Conservation (phyloP, 2,797 vertebrate genomes). For the Arnoldichthys spilopterus region DNA sequence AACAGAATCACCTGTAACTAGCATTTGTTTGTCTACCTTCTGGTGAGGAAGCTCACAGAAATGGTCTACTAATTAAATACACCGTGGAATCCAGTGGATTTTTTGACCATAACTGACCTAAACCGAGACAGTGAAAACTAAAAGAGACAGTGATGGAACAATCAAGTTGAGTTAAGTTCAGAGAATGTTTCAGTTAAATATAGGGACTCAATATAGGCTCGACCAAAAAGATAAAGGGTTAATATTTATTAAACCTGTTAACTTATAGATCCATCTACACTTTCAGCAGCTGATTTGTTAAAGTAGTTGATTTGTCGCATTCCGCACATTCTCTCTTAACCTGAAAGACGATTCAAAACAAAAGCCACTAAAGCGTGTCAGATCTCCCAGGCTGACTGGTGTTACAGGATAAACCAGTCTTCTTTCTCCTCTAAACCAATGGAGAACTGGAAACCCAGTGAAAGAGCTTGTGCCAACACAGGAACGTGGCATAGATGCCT, state of each 20-base stretch:
- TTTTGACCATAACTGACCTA: too few species aligned
- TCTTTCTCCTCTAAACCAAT: background rate
- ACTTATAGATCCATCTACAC: background rate
- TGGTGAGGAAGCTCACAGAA: too few species aligned
- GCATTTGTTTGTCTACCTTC: too few species aligned
- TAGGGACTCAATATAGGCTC: too few species aligned
- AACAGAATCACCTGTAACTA: too few species aligned
- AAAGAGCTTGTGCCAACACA: constrained; percentile 27
- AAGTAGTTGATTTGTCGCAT: constrained; percentile 38
- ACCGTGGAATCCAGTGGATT: too few species aligned
- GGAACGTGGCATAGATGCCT: constrained; percentile 50
- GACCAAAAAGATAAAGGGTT: too few species aligned
- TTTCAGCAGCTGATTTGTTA: background rate
- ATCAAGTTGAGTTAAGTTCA: too few species aligned
- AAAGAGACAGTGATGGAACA: too few species aligned
- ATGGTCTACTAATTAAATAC: too few species aligned
- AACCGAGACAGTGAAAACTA: too few species aligned
- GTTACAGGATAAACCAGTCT: constrained; percentile 49
- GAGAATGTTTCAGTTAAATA: too few species aligned
- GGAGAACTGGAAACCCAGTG: background rate
- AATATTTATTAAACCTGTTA: background rate
- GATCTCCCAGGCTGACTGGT: constrained; percentile 59
- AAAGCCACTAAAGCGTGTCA: constrained; percentile 31
- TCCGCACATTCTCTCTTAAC: constrained; percentile 56
- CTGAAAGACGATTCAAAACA: constrained; percentile 47